Base-by-base conservation (phyloP, 2,113 vertebrate genomes). In the Rhinolophus sinicus region DNA sequence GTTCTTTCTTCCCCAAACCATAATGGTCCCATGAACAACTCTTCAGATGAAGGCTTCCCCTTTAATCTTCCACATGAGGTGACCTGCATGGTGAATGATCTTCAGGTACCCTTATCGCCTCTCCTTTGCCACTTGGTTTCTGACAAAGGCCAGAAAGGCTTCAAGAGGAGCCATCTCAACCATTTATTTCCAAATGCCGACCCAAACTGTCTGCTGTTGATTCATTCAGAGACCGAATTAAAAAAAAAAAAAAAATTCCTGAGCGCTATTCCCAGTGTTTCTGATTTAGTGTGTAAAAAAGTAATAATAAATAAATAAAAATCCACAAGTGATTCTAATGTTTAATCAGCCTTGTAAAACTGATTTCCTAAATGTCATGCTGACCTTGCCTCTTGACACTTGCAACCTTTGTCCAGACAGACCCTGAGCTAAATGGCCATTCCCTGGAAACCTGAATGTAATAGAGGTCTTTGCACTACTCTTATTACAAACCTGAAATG, bases 1-100 rank as follows among this genome's bases (percentile, higher is more conserved):
- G 19, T 0, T 93, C 54, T 92, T 94, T 14, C 90, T 97, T 97
- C 85, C 72, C 81, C 22, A 50, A 92, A 85, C 8, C 7, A 13
- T 30, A 21, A 69, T 1, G 13, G 35, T 73, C 13, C 28, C 47
- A 18, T 5, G 54, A n/a, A 11, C 38, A 73, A 38, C n/a, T 90
- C 47, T 87, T 72, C 47, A 3, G 52, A 58, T 7, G 58, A 35
- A 88, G 14, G 14, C 54, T 76, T 72, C 38, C 7, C 11, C 18
- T 30, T 83, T 44, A 4, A 13, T 40, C 15, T 64, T 84, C 44
- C 54, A 35, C 22, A 44, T 8, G 28, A 83, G 62, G 14, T 56
- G 50, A 56, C 11, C 26, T 18, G 22, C 1, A 1, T 2, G 28
- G 38, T 0, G 26, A 35, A 26, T 38, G 22, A 12, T 15, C 60